Base-by-base conservation (phyloP, 2,797 vertebrate genomes). In the Harpagifer antarcticus region DNA sequence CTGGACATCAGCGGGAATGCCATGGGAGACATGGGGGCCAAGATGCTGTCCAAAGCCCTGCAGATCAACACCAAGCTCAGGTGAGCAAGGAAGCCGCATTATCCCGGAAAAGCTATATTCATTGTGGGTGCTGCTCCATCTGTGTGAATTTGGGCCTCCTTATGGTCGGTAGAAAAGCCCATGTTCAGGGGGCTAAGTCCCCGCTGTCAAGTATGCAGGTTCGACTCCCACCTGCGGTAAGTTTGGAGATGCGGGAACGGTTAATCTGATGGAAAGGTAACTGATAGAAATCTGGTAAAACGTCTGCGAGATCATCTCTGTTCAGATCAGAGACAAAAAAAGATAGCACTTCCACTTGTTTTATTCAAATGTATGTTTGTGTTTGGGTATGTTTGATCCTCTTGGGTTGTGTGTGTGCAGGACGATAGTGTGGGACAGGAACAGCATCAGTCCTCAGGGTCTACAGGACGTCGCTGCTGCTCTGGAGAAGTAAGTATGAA, bases 1-100 rank as follows among this genome's bases (percentile, higher is more conserved):
- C 94, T 99, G 91, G 98, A 99, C 93, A 97, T 99, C 92, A 99
- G 98, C 14, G 98, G 98, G 19, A 99, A 99, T 55, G 92, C 89
- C 45, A 99, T 99, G 98, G 98, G 98, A 0, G 98, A 99, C 90
- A 96, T 99, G 96, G 97, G 98, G 2, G 98, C 97, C 2, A 99
- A 98, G 94, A 99, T 99, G 96, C 82, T 99, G 82, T 96, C 98
- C 72, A 99, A 99, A 84, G 98, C 98, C 10, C 93, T 99, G 61
- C 98, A 99, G 93, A 98, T 99, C 93, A 99, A 99, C 94, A 97
- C 96, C 65, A 99, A 99, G 56, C 98, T 99, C 87, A 96, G 98
- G 98, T 98, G 87, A 74, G 77, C 11, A 6, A 9, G 3, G 20
- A 42, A 9, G 15, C 14, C 27, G 12, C 15, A 4, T 5, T 1